Evolutionary conservation across 2,797 vertebrate genomes (phyloP).

Genomic region (Melanotaenia pygmaea): DNA sequence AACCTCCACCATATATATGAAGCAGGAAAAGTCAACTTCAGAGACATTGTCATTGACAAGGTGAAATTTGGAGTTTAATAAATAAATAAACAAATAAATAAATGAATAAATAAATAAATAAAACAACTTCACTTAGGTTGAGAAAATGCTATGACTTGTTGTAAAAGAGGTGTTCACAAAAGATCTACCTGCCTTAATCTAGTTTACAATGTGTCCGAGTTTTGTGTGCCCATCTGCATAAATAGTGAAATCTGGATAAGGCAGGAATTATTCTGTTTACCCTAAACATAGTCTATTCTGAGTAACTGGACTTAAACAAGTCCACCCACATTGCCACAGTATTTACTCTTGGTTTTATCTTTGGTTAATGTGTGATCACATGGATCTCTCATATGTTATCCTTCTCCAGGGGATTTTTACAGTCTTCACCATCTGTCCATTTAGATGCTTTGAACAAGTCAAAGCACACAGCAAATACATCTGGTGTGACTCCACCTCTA

Average conservation of each 20-base stretch:
- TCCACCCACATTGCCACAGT: background rate
- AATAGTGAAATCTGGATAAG: too few relatives aligned
- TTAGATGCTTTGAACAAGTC: conserved; percentile 45
- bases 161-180: too few relatives aligned
- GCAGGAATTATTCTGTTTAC: too few relatives aligned
- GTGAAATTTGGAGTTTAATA: background rate
- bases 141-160: too few relatives aligned
- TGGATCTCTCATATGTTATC: background rate
- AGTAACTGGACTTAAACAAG: background rate
- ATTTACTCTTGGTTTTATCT: conserved; percentile 4
- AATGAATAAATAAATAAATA: too few relatives aligned
- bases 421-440: conserved; percentile 38
- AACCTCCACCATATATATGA: conserved; percentile 44
- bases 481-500: conserved; percentile 16
- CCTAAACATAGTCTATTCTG: background rate
- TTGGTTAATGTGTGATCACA: background rate
- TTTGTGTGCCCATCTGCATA: too few relatives aligned
- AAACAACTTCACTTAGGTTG: too few relatives aligned
- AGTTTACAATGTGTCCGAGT: too few relatives aligned
- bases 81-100: too few relatives aligned
- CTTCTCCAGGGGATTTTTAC: conserved; percentile 32
- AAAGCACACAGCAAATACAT: conserved; percentile 34
- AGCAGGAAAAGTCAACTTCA: conserved; percentile 35
- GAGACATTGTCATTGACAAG: conserved; percentile 51
- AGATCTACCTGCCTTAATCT: too few relatives aligned